These are phyloP conservation scores for Glossophaga mutica DNA, from an alignment of 2,797 vertebrate genomes.

Conservation along the genomic window DNA sequence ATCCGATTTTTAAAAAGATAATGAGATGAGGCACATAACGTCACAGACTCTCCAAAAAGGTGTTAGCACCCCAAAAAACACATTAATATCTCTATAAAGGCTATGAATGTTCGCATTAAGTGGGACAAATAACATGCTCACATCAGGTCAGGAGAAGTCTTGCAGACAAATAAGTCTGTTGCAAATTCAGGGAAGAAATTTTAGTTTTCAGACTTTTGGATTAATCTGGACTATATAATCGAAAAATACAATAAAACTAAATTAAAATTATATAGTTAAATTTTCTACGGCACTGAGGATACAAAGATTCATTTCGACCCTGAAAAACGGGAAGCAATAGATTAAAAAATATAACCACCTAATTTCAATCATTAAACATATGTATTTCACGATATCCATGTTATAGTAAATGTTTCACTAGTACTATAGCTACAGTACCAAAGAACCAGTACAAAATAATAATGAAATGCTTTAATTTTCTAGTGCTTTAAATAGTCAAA, in stretches of 20 bases:
- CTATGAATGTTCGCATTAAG: not conserved
- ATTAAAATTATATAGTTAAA: not conserved
- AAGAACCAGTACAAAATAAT: not conserved
- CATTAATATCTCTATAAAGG: not conserved
- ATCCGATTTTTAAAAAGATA: not conserved
- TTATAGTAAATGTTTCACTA: not conserved
- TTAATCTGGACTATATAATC: not conserved
- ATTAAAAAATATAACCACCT: not conserved
- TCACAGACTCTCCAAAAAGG: not conserved
- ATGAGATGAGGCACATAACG: not conserved
- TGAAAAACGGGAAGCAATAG: not conserved
- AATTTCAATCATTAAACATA: not conserved
- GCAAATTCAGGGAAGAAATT: not conserved
- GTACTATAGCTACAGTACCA: not conserved
- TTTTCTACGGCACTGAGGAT: not conserved
- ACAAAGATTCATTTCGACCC: not conserved
- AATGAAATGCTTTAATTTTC: not conserved
- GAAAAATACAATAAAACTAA: conserved; percentile 3
- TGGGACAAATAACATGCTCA: not conserved
- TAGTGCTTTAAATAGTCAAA: not conserved
- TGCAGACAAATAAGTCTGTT: not conserved
- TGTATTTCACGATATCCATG: not conserved
- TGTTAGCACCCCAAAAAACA: not conserved
- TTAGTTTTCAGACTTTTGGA: conserved; percentile 21
- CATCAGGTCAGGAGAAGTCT: not conserved